Evolutionary conservation across 2,888 invertebrate genomes (phyloP).

Genomic region (Aromia moschata): DNA sequence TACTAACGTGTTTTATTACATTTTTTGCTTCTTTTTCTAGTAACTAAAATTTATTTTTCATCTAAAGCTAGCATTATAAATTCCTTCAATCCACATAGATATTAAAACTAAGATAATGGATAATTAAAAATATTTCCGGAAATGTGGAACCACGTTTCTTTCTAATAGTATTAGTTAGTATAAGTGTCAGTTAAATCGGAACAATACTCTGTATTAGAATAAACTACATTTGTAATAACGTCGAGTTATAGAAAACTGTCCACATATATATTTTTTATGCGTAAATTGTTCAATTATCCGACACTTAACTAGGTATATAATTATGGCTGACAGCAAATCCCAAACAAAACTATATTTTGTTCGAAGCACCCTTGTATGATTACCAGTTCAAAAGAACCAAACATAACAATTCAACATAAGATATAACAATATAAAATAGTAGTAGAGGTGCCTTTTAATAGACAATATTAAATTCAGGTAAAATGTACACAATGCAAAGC

Average conservation of each 20-base stretch:
- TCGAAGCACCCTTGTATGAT: neutral
- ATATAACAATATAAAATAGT: neutral
- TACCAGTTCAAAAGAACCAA: neutral
- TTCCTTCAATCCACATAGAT: slow-evolving; percentile 8
- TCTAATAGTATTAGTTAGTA: too few species aligned
- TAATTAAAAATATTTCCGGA: too few species aligned
- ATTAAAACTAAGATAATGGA: neutral
- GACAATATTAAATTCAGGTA: neutral
- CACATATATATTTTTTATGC: too few species aligned
- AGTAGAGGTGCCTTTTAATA: neutral
- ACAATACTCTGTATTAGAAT: too few species aligned
- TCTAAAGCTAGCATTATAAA: slow-evolving; percentile 4
- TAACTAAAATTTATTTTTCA: slow-evolving; percentile 36
- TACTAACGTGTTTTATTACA: slow-evolving; percentile 27
- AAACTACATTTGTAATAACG: too few species aligned
- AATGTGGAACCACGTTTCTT: too few species aligned
- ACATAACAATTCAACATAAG: neutral
- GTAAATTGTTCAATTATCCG: too few species aligned
- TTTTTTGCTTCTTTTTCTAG: slow-evolving; percentile 30
- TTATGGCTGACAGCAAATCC: neutral
- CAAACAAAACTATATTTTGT: neutral
- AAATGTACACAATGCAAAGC: too few species aligned
- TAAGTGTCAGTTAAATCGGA: too few species aligned
- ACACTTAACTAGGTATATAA: too few species aligned
- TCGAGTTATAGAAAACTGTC: too few species aligned